Conservation (phyloP, 2,888 invertebrate species). For the Hyppa rectilinea region DNA sequence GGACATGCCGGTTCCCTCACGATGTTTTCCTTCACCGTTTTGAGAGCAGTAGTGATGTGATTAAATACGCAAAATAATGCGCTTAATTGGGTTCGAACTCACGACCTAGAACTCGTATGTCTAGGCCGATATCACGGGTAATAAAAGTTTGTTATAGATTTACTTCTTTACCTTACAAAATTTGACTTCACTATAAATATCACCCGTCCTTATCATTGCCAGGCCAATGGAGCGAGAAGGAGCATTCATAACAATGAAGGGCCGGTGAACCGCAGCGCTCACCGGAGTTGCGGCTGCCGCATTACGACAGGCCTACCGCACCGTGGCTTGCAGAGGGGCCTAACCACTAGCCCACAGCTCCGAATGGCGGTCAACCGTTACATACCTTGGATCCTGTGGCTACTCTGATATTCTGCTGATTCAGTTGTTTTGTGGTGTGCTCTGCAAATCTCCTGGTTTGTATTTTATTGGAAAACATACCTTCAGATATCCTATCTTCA, state of each 20-base stretch:
- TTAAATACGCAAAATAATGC: too few species aligned
- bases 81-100: too few species aligned
- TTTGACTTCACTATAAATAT: neutral
- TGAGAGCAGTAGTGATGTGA: too few species aligned
- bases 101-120: too few species aligned
- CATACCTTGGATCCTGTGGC: conserved; percentile 42
- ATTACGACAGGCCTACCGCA: conserved; percentile 20
- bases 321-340: conserved; percentile 9
- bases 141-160: neutral
- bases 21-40: too few species aligned
- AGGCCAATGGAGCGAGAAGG: conserved; percentile 8
- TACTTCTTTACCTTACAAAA: neutral
- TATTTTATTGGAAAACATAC: neutral
- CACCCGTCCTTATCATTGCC: conserved; percentile 14
- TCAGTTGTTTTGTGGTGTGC: conserved; percentile 3
- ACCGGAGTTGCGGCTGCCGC: conserved; percentile 37
- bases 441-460: neutral
- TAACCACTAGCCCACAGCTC: conserved; percentile 49
- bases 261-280: conserved; percentile 30
- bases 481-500: neutral
- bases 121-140: too few species aligned
- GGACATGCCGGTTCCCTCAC: too few species aligned
- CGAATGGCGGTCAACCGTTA: conserved; percentile 45
- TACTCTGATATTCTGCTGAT: conserved; percentile 21
- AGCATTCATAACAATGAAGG: conserved; percentile 24